These are phyloP conservation scores for Scaptomyza reducta DNA, from an alignment of 2,888 invertebrate species.

Conservation along the genomic window DNA sequence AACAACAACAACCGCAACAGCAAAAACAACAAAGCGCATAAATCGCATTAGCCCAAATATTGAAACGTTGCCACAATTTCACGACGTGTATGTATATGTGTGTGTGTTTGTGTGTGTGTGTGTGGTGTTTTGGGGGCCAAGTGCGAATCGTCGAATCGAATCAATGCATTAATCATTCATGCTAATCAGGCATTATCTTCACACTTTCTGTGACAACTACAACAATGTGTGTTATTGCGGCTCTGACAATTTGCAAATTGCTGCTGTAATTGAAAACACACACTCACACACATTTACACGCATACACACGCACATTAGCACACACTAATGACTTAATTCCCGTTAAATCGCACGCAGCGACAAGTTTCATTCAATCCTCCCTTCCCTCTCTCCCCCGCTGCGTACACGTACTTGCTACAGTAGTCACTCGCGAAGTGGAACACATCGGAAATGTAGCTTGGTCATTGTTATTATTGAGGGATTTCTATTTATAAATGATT, in stretches of 20 bases:
- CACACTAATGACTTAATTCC: conserved; percentile 73
- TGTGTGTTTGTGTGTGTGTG: conserved; percentile 1
- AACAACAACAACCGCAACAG: conserved; percentile 5
- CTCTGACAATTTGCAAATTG: conserved; percentile 76
- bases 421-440: background rate
- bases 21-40: conserved; percentile 39
- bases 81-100: background rate
- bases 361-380: conserved; percentile 18
- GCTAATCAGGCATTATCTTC: conserved; percentile 74
- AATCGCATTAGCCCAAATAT: conserved; percentile 75
- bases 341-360: conserved; percentile 62
- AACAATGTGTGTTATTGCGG: background rate
- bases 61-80: conserved; percentile 46
- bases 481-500: too few relatives aligned
- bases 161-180: conserved; percentile 69
- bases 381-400: conserved; percentile 15
- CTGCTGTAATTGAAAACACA: conserved; percentile 68
- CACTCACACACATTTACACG: background rate
- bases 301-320: conserved; percentile 8
- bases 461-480: too few relatives aligned
- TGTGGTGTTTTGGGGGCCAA: conserved; percentile 37
- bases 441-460: too few relatives aligned
- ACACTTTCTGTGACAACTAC: conserved; percentile 41
- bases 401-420: conserved; percentile 12
- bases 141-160: conserved; percentile 30